Conservation (phyloP, 2,113 vertebrate genomes). For the Anarrhichthys ocellatus region DNA sequence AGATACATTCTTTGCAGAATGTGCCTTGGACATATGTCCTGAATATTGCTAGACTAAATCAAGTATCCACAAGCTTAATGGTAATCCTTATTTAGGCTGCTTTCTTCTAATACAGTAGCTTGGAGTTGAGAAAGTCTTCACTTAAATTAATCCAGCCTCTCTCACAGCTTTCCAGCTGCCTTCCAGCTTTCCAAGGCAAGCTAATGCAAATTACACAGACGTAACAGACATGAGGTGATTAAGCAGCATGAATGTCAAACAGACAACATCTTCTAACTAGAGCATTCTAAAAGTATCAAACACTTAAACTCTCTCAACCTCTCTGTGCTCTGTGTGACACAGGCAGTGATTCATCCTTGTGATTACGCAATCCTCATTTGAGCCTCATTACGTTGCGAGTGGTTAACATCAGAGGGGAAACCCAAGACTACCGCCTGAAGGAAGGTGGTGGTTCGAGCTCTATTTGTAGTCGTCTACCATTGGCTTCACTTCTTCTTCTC, state of each 20-base stretch:
- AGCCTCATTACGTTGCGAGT: slow-evolving; percentile 40
- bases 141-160: slow-evolving; percentile 60
- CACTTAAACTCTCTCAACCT: slow-evolving; percentile 18
- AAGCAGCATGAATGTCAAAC: slow-evolving; percentile 53
- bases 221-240: slow-evolving; percentile 49
- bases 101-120: slow-evolving; percentile 55
- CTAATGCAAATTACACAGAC: slow-evolving; percentile 56
- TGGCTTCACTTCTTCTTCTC: slow-evolving; percentile 7
- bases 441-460: slow-evolving; percentile 27
- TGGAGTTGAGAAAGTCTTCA: slow-evolving; percentile 52
- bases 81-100: slow-evolving; percentile 58
- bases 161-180: slow-evolving; percentile 24
- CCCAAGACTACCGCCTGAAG: not conserved
- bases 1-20: slow-evolving; percentile 1
- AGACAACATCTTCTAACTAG: slow-evolving; percentile 43
- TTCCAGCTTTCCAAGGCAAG: slow-evolving; percentile 48
- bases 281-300: slow-evolving; percentile 47
- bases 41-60: slow-evolving; percentile 33
- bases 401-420: slow-evolving; percentile 40
- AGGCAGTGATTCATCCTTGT: slow-evolving; percentile 34
- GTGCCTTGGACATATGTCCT: slow-evolving; percentile 3
- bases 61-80: slow-evolving; percentile 53
- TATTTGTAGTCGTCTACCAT: not conserved
- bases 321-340: slow-evolving; percentile 8
- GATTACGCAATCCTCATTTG: slow-evolving; percentile 50